A percentile compares a stretch with the other conserved stretches of the same genome.
Conservation (phyloP, 2,797 vertebrate species). For the Eulemur mongoz region DNA sequence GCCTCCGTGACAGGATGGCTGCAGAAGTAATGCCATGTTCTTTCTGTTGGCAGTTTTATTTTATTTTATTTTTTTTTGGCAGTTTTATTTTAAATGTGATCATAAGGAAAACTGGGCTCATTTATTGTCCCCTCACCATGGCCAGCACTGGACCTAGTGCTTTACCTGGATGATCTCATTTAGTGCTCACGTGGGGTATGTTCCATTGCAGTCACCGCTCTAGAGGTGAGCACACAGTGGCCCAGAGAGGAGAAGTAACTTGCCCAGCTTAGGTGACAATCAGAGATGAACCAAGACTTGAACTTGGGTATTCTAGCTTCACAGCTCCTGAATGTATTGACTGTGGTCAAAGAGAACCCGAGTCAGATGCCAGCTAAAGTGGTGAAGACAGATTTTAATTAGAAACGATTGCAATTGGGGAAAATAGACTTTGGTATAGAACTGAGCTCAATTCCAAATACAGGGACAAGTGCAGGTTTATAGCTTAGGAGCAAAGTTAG, state of each 20-base stretch:
- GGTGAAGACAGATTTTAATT: background rate
- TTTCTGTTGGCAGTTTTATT: background rate
- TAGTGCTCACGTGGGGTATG: background rate
- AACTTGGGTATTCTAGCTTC: background rate
- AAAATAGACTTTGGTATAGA: background rate
- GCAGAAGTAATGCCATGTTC: background rate
- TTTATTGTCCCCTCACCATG: background rate
- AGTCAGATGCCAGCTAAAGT: background rate
- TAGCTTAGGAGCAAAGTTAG: background rate
- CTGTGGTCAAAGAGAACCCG: background rate
- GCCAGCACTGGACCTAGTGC: background rate
- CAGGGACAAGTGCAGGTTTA: background rate
- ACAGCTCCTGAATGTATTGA: background rate
- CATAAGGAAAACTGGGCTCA: background rate
- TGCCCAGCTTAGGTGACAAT: background rate
- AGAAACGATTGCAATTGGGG: background rate
- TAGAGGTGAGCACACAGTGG: background rate
- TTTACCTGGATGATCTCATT: background rate
- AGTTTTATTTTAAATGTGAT: background rate
- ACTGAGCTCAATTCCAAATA: background rate
- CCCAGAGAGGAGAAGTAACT: background rate
- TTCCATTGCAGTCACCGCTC: background rate
- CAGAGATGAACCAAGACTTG: background rate
- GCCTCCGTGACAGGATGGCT: background rate
- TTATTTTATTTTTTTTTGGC: background rate